These are phyloP conservation scores for Myanophis thanlyinensis DNA, from an alignment of 2,113 vertebrate genomes.

Conservation along the genomic window DNA sequence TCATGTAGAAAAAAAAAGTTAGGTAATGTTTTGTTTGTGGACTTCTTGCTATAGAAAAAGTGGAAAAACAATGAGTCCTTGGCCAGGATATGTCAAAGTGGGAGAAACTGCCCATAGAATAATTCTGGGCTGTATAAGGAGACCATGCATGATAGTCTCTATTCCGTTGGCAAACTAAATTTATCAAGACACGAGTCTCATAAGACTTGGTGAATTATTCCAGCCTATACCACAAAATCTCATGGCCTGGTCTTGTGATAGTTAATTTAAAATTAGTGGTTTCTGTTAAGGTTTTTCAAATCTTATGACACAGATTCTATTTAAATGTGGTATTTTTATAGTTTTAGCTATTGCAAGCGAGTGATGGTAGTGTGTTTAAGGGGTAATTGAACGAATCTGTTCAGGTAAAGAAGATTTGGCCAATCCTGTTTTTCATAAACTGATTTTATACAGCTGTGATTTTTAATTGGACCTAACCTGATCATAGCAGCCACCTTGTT, in stretches of 20 bases:
- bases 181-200: neutral
- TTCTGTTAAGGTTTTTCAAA: neutral
- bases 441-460: neutral
- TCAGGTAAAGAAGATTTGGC: neutral
- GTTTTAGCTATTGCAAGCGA: neutral
- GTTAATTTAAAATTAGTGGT: neutral
- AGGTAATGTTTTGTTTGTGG: neutral
- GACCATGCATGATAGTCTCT: neutral
- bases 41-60: neutral
- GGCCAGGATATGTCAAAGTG: neutral
- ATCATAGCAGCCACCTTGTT: neutral
- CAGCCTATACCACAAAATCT: neutral
- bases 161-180: neutral
- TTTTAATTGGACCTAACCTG: neutral
- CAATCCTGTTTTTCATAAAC: neutral
- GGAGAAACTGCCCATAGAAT: neutral
- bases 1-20: neutral
- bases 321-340: neutral
- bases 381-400: neutral
- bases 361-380: neutral
- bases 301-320: neutral
- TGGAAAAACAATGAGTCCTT: neutral
- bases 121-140: neutral
- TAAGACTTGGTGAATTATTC: neutral
- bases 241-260: neutral